phyloP scores from a whole-genome alignment of 1,140 invertebrate species.

The Hycleus phaleratus region DNA sequence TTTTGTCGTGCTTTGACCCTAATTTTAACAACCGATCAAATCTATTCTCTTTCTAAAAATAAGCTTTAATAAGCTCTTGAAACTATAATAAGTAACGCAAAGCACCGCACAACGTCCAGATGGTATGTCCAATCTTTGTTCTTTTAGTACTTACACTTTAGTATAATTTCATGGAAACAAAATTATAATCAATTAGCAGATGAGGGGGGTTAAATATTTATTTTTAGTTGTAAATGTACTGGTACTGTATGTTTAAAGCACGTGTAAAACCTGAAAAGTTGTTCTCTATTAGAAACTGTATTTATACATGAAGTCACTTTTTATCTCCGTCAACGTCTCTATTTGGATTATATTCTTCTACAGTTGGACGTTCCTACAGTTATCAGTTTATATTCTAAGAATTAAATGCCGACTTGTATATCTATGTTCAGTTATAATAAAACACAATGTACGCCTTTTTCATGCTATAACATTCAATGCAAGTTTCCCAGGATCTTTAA shows the following conservation, averaged over 20 bases:
- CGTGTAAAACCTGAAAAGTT: constrained; percentile 4
- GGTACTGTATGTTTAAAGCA: constrained; percentile 4
- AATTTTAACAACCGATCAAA: too few relatives aligned
- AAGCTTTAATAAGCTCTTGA: too few relatives aligned
- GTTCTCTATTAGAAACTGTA: constrained; percentile 2
- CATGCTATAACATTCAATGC: not conserved
- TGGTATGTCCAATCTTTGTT: too few relatives aligned
- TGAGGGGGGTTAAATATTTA: constrained; percentile 10
- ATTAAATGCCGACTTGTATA: not conserved
- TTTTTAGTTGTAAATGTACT: constrained; percentile 5
- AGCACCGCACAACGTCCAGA: too few relatives aligned
- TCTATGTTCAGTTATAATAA: constrained; percentile 3
- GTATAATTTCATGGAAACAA: not conserved
- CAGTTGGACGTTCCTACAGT: constrained; percentile 3
- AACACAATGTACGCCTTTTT: constrained; percentile 4
- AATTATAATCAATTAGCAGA: constrained; percentile 9
- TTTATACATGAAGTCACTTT: constrained; percentile 10
- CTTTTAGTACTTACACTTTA: too few relatives aligned
- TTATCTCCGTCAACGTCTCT: constrained; percentile 18
- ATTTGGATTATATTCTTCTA: constrained; percentile 16
- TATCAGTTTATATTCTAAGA: constrained; percentile 13
- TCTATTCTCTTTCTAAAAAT: too few relatives aligned
- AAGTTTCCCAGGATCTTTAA: too few relatives aligned
- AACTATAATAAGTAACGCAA: too few relatives aligned
- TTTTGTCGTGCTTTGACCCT: too few relatives aligned